Base-by-base conservation (phyloP, 2,888 invertebrate genomes). In the Torymus texanus region DNA sequence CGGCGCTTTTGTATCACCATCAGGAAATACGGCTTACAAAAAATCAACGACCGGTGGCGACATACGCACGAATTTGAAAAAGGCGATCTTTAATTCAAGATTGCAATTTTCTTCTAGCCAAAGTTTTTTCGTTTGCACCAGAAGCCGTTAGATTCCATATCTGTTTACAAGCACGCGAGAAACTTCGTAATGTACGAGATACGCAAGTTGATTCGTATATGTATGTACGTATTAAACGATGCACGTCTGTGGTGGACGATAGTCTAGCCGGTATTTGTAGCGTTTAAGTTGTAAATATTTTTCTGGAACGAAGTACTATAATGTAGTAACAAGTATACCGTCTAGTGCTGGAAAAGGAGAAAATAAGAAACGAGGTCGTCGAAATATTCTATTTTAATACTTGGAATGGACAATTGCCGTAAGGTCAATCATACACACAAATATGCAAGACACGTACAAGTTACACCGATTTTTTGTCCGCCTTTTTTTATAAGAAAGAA, bases 361-460 rank as follows among this genome's bases (percentile, higher is more conserved):
- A 41, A 41, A 41, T 8, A 65, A 50, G 21, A 72, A 58, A 61
- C 53, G 67, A 21, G 16, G 62, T 63, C 29, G 58, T 59, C 58
- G 29, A 70, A 76, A 76, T 76, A 65, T 74, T 81, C 76, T 81
- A 81, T 81, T 79, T 81, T 81, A 81, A 50, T 81, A 81, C 74
- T 41, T 41, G 41, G 70, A 62, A 56, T 76, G 72, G 59, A 71
- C 29, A 76, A 56, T 53, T 59, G 56, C 77, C 75, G 67, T 79
- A 70, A 81, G 79, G 81, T 79, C 65, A 74, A 81, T 76, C 75
- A 66, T 41, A 41, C 41, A 41, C 41, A 41, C 41, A 41, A 41
- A 41, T 8, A 41, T 8, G 41, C 41, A 41, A 41, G 41, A 41
- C 14, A 29, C 24, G 71, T 72, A 68, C 65, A 61, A 76, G 76